Conservation (phyloP, 2,888 invertebrate species). For the Anoplius nigerrimus region DNA sequence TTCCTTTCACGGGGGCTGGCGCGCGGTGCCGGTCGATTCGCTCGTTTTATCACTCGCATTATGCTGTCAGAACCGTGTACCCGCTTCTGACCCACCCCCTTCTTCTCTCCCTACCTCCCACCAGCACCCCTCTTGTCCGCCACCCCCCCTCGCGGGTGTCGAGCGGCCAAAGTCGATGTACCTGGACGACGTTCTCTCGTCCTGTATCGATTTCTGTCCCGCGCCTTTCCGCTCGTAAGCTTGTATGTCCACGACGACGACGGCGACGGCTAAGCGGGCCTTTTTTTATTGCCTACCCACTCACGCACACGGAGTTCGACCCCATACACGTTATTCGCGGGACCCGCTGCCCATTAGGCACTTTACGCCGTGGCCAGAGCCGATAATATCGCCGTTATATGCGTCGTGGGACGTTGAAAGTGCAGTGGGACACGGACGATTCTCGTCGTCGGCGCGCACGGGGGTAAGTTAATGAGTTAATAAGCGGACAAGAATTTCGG, state of each 20-base stretch:
- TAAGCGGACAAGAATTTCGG: no score
- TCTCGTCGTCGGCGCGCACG: no score
- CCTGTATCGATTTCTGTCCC: background rate
- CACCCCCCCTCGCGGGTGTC: no score
- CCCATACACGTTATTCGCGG: no score
- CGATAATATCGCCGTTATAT: background rate
- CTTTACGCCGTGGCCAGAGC: background rate
- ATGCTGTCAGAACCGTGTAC: constrained; percentile 40
- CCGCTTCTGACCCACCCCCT: constrained; percentile 6
- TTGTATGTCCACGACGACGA: background rate
- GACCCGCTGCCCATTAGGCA: background rate
- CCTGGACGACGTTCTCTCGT: no score
- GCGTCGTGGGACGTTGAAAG: background rate
- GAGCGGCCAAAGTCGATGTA: no score
- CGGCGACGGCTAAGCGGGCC: background rate
- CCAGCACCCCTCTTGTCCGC: no score
- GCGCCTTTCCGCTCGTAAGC: background rate
- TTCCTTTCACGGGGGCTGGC: constrained; percentile 3
- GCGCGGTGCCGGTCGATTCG: constrained; percentile 5
- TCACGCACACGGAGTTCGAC: no score
- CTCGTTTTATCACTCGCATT: constrained; percentile 47
- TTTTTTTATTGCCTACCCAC: no score
- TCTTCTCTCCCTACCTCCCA: no score
- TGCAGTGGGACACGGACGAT: background rate
- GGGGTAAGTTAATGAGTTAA: no score